Conservation (phyloP, 1,140 invertebrate species). For the Drosophila ogumai region DNA sequence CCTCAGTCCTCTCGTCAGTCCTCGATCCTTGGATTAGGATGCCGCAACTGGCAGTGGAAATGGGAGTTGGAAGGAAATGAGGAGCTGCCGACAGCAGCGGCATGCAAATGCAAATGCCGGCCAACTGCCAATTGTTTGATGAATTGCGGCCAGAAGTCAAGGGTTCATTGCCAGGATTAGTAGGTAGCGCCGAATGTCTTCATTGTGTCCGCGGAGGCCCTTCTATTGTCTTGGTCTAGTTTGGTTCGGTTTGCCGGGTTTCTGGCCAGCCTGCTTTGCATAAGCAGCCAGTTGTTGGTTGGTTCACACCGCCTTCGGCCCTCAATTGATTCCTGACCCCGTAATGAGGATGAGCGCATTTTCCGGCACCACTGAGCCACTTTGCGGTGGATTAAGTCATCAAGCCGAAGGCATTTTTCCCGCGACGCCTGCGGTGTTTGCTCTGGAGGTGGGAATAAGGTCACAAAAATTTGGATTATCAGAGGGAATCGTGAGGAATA, state of each 20-base stretch:
- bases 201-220: conserved; percentile 35
- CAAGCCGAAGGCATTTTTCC: conserved; percentile 20
- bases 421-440: conserved; percentile 29
- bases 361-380: conserved; percentile 43
- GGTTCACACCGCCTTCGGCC: conserved; percentile 31
- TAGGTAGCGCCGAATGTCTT: conserved; percentile 60
- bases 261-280: conserved; percentile 34
- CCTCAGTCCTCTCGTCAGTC: conserved; percentile 11
- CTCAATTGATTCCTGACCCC: conserved; percentile 61
- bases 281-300: conserved; percentile 36
- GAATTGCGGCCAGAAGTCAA: conserved; percentile 62
- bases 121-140: conserved; percentile 64
- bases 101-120: conserved; percentile 56
- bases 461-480: neutral
- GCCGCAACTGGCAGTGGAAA: conserved; percentile 9
- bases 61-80: conserved; percentile 2
- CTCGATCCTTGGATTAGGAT: conserved; percentile 31
- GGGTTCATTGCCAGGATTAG: conserved; percentile 64
- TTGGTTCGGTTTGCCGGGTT: conserved; percentile 18
- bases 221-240: conserved; percentile 2
- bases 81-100: conserved; percentile 32
- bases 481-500: neutral
- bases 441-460: conserved; percentile 35
- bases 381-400: conserved; percentile 57
- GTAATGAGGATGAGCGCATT: conserved; percentile 51